Base-by-base conservation (phyloP, 2,888 invertebrate species). In the Phoronis australis region DNA sequence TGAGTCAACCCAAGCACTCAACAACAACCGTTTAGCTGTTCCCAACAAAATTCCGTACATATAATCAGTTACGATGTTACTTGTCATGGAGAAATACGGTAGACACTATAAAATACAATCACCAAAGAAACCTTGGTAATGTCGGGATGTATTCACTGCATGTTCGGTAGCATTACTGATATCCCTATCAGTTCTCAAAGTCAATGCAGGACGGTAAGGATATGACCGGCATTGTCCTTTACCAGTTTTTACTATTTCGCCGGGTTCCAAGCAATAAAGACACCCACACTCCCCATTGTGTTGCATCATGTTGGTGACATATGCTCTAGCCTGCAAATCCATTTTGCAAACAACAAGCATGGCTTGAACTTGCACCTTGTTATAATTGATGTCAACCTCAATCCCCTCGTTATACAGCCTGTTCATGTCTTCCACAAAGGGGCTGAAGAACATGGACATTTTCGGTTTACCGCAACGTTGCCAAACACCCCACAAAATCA, bases 31-130 rank as follows among this genome's bases (percentile, higher is more conserved):
- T 31, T 54, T 56, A 1, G 52, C 40, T 1, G 54, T 42, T 12
- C 56, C 54, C 1, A 52, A 25, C 9, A 56, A 47, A 20, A 48
- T 31, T 1, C 56, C 54, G 51, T 56, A 54, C 56, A 56, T 54
- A 44, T 56, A 54, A 37, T 56, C 56, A 37, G 51, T 31, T 4
- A 56, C 54, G n/a, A 52, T 49, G 43, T 42, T 46, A 21, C 48
- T 31, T 2, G 35, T 45, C 15, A 55, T 22, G 9, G 31, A 25
- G 20, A 53, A 51, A 42, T 48, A 27, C 18, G 50, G 46, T 18
- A 55, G 37, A 26, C 44, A 50, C 37, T 35, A 42, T 4, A 55
- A 40, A 18, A 50, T 50, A 41, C 48, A 46, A 31, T 50, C 46
- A 25, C 54, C 51, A 12, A 44, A 40, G 23, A 55, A 48, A 15